Percentiles rank a stretch among this genome's conserved stretches.
These are phyloP conservation scores for Serranus cabrilla DNA, from an alignment of 2,797 vertebrate species.

Conservation along the genomic window DNA sequence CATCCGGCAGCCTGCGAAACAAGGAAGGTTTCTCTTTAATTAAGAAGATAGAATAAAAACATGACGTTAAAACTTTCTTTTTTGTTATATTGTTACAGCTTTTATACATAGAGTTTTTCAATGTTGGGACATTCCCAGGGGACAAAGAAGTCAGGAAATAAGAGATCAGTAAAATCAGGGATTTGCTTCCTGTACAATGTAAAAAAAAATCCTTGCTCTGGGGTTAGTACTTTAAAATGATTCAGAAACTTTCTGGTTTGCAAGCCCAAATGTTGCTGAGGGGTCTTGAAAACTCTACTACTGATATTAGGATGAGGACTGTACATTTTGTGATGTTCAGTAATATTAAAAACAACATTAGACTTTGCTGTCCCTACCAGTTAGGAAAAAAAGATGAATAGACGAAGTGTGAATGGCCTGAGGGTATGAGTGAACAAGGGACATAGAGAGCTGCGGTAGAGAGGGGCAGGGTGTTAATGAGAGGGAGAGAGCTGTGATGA, in stretches of 20 bases:
- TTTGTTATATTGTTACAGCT: background rate
- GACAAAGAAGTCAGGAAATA: background rate
- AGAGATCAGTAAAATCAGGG: background rate
- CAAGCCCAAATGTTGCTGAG: background rate
- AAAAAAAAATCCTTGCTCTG: background rate
- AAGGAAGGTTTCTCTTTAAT: conserved; percentile 6
- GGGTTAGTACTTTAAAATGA: too few species aligned
- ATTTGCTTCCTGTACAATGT: background rate
- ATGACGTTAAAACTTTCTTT: background rate
- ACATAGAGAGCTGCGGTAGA: background rate
- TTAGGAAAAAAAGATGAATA: background rate
- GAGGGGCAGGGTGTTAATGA: background rate
- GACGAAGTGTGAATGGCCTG: background rate
- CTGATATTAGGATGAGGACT: background rate
- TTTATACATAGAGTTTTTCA: background rate
- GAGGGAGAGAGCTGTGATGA: too few species aligned
- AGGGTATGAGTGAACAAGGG: background rate
- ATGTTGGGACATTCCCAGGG: background rate
- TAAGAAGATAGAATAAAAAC: conserved; percentile 8
- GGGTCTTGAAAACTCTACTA: background rate
- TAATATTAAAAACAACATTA: background rate
- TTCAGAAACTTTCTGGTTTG: background rate
- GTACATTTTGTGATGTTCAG: background rate
- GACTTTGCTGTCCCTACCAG: background rate
- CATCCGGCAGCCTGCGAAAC: conserved; percentile 73